Conservation (phyloP, 1,140 invertebrate genomes). For the Aphelenchoides fujianensis region DNA sequence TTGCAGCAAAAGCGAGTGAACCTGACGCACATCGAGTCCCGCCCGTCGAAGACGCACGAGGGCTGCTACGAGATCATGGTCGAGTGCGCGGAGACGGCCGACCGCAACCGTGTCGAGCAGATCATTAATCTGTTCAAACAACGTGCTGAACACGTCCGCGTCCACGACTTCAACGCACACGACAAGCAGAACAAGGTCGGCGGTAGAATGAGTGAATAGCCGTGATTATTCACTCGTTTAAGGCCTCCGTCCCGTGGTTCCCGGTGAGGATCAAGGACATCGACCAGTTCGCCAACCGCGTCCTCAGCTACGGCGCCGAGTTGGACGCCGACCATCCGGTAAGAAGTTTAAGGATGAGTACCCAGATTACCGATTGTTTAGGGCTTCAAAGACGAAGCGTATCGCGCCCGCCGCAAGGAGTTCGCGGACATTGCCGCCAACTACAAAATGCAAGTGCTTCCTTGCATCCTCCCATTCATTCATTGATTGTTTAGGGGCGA, state of each 20-base stretch:
- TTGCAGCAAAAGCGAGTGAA: constrained; percentile 76
- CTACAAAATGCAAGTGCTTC: constrained; percentile 79
- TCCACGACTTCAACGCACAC: constrained; percentile 54
- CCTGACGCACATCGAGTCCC: constrained; percentile 80
- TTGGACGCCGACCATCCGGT: constrained; percentile 89
- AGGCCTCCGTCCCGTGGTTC: constrained; percentile 99
- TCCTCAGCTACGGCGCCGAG: constrained; percentile 89
- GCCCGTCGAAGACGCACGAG: constrained; percentile 74
- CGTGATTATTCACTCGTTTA: too few species aligned
- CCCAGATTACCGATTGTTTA: constrained; percentile 46
- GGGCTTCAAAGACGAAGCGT: constrained; percentile 88
- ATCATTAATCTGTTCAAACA: constrained; percentile 63
- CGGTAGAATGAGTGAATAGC: too few species aligned
- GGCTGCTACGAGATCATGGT: constrained; percentile 91
- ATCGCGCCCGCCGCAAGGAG: constrained; percentile 84
- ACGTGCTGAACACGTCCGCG: constrained; percentile 48
- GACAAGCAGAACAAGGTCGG: constrained; percentile 66
- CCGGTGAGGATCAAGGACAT: constrained; percentile 86
- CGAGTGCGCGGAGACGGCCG: constrained; percentile 68
- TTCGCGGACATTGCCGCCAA: constrained; percentile 95
- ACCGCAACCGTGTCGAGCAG: constrained; percentile 67
- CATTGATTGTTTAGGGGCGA: constrained; percentile 43
- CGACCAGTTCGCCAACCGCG: constrained; percentile 94
- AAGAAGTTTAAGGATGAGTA: constrained; percentile 34
- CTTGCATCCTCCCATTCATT: neutral